Evolutionary conservation across 2,797 vertebrate species (phyloP).

Genomic region (Ctenopoma kingsleyae): DNA sequence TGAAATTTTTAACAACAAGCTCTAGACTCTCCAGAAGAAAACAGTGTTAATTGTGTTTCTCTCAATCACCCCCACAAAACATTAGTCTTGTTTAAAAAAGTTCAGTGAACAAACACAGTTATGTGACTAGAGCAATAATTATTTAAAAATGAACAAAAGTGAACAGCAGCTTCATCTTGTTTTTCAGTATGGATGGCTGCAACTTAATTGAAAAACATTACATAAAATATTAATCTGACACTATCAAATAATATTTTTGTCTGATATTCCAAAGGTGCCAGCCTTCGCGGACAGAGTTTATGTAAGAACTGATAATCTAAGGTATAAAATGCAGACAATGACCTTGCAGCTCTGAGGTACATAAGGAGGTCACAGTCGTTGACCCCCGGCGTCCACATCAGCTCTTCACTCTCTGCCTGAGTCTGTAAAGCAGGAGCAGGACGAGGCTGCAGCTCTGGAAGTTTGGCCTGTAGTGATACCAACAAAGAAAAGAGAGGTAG

Average conservation of each 20-base stretch:
- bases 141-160: too few species aligned
- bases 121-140: too few species aligned
- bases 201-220: neutral
- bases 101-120: too few species aligned
- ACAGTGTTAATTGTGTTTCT: neutral
- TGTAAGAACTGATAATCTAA: neutral
- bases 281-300: neutral
- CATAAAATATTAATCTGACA: constrained; percentile 1
- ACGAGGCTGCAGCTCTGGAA: constrained; percentile 94
- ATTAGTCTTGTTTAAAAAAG: neutral
- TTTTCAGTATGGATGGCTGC: constrained; percentile 3
- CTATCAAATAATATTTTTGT: neutral
- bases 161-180: neutral
- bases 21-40: neutral
- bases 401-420: constrained; percentile 93
- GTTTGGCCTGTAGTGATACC: constrained; percentile 88
- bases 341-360: constrained; percentile 98
- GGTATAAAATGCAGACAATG: constrained; percentile 46
- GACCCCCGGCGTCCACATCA: constrained; percentile 98
- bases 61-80: too few species aligned
- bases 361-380: constrained; percentile 99
- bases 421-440: constrained; percentile 86
- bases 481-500: neutral
- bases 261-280: neutral
- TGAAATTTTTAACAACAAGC: neutral